A percentile compares a stretch with the other conserved stretches of the same genome.
Evolutionary conservation across 1,140 invertebrate species (phyloP).

Genomic region (Helicoverpa armigera): DNA sequence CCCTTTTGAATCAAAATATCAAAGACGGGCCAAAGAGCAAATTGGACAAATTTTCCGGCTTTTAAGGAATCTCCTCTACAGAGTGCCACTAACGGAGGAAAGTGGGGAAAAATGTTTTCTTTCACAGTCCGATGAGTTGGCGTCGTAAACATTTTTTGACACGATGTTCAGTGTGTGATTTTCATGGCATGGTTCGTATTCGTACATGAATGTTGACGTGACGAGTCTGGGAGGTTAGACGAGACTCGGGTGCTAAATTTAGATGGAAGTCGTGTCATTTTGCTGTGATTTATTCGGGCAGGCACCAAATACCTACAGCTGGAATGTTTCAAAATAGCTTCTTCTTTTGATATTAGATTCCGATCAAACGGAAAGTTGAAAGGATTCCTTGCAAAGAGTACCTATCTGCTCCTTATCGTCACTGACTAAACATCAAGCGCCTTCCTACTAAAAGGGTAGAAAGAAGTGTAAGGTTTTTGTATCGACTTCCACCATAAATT

Average conservation of each 20-base stretch:
- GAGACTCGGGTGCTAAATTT: not conserved
- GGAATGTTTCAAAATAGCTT: conserved; percentile 17
- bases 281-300: conserved; percentile 15
- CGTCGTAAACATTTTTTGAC: conserved; percentile 42
- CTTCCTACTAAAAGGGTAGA: too few species aligned
- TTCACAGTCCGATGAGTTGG: conserved; percentile 53
- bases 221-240: conserved; percentile 5
- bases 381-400: conserved; percentile 6
- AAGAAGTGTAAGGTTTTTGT: too few species aligned
- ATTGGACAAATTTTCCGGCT: conserved; percentile 69
- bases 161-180: conserved; percentile 18
- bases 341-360: conserved; percentile 22
- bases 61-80: conserved; percentile 59
- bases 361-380: conserved; percentile 25
- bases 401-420: not conserved
- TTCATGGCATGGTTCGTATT: conserved; percentile 12
- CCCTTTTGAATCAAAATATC: conserved; percentile 66
- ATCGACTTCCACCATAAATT: too few species aligned
- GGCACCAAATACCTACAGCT: not conserved
- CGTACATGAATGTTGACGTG: not conserved
- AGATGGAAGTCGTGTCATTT: conserved; percentile 23
- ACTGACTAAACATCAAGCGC: not conserved
- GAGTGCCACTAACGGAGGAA: conserved; percentile 60
- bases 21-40: conserved; percentile 60
- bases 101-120: conserved; percentile 60